A percentile compares a stretch with the other conserved stretches of the same genome.
Evolutionary conservation across 2,888 invertebrate species (phyloP).

Genomic region (Tipula vernalis): DNA sequence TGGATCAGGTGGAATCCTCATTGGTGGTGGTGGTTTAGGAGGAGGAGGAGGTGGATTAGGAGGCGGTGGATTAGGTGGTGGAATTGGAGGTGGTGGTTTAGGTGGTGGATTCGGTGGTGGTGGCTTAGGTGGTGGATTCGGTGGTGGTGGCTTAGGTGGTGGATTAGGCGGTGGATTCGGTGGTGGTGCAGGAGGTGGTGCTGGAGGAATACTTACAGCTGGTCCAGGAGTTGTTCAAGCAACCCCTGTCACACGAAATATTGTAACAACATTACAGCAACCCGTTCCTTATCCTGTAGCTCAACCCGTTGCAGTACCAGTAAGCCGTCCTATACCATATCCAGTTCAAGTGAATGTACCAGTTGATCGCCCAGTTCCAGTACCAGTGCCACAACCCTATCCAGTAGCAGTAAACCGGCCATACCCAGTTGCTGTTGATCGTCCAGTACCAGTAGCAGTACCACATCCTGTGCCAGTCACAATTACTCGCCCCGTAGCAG

Average conservation of each 20-base stretch:
- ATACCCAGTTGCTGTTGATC: slow-evolving; percentile 11
- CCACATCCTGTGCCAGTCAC: slow-evolving; percentile 10
- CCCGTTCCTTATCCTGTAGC: slow-evolving; percentile 6
- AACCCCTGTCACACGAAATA: not conserved
- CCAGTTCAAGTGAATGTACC: slow-evolving; percentile 9
- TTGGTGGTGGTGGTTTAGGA: not conserved
- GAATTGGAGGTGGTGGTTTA: not conserved
- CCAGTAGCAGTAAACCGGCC: slow-evolving; percentile 4
- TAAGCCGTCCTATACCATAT: not conserved
- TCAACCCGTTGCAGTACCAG: not conserved
- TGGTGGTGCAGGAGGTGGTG: not conserved
- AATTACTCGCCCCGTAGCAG: slow-evolving; percentile 10
- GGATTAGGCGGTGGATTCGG: not conserved
- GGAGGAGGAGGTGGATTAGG: not conserved
- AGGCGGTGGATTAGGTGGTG: not conserved
- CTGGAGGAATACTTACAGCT: not conserved
- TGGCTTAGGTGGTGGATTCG: not conserved
- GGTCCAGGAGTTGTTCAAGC: not conserved
- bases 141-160: not conserved
- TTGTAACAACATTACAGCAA: slow-evolving; percentile 5
- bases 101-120: not conserved
- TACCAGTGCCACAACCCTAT: slow-evolving; percentile 7
- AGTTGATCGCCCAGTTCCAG: slow-evolving; percentile 12
- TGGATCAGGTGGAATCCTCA: not conserved
- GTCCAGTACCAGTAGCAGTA: slow-evolving; percentile 12